Evolutionary conservation across 2,888 invertebrate genomes (phyloP).

Genomic region (Osmoderma eremita): DNA sequence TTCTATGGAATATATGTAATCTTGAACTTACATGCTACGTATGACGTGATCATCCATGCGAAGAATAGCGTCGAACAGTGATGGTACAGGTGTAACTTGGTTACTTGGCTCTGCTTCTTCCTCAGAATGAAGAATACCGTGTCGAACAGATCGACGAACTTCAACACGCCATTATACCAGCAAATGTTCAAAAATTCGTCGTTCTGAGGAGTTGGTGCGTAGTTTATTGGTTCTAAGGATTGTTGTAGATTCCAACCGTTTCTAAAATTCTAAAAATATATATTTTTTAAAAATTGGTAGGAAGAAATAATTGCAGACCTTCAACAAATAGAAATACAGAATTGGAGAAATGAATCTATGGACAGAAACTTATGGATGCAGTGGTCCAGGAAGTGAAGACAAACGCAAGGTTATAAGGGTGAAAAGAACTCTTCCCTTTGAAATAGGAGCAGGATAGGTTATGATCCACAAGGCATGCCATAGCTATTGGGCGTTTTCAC

Average conservation of each 20-base stretch:
- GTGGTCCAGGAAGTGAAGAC: no score
- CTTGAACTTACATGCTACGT: conserved; percentile 71
- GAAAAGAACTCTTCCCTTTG: no score
- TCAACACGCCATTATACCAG: conserved; percentile 74
- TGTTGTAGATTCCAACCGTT: conserved; percentile 70
- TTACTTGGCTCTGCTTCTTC: conserved; percentile 77
- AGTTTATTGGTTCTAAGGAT: conserved; percentile 74
- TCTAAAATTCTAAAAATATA: conserved; percentile 67
- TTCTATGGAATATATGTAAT: background rate
- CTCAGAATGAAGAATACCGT: conserved; percentile 78
- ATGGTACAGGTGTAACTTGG: conserved; percentile 79
- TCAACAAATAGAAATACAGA: no score
- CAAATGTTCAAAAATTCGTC: conserved; percentile 55
- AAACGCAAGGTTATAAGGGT: no score
- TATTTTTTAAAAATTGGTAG: no score
- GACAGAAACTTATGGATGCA: no score
- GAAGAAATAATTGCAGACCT: no score
- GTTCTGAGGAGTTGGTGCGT: conserved; percentile 70
- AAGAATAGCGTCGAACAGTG: conserved; percentile 72
- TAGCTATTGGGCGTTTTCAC: no score
- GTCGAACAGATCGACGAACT: conserved; percentile 74
- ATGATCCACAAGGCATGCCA: no score
- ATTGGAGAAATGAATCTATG: no score
- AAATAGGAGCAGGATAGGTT: no score
- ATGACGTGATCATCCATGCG: conserved; percentile 71